Conservation (phyloP, 2,113 vertebrate species). For the Ariopsis seemanni region DNA sequence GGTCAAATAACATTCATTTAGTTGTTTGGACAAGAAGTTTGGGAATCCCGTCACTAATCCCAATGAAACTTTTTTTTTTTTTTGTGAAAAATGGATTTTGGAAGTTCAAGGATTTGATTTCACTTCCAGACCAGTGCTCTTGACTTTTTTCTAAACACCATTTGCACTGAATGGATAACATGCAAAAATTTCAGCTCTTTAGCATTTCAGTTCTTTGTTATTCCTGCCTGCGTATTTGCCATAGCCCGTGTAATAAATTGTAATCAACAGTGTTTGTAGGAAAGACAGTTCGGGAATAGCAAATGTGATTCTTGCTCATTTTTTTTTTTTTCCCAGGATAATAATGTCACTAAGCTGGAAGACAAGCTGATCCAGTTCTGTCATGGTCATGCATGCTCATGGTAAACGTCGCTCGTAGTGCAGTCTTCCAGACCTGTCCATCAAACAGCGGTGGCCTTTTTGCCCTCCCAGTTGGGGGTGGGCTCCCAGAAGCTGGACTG, state of each 20-base stretch:
- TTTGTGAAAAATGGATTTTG: conserved; percentile 26
- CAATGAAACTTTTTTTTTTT: not conserved
- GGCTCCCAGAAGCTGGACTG: conserved; percentile 40
- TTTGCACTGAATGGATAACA: conserved; percentile 40
- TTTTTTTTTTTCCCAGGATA: conserved; percentile 14
- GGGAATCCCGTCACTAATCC: conserved; percentile 25
- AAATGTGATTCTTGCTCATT: conserved; percentile 16
- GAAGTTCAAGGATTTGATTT: conserved; percentile 31
- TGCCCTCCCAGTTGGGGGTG: conserved; percentile 33
- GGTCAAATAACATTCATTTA: not conserved
- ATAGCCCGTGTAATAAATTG: conserved; percentile 43
- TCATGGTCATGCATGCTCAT: conserved; percentile 34
- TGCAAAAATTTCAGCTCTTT: conserved; percentile 18
- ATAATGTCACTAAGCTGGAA: conserved; percentile 26
- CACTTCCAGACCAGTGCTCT: not conserved
- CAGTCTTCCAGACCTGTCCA: conserved; percentile 42
- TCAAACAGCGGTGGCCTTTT: conserved; percentile 42
- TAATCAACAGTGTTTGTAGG: conserved; percentile 44
- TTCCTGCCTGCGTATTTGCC: conserved; percentile 30
- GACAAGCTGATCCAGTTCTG: conserved; percentile 6
- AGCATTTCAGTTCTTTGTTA: conserved; percentile 4
- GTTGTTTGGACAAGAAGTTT: not conserved
- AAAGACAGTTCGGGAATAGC: conserved; percentile 24
- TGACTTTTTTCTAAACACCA: conserved; percentile 25
- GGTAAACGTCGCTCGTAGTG: conserved; percentile 12